Percentiles rank a stretch among this genome's conserved stretches.
phyloP scores from a whole-genome alignment of 2,888 invertebrate genomes.

The Leucania comma region DNA sequence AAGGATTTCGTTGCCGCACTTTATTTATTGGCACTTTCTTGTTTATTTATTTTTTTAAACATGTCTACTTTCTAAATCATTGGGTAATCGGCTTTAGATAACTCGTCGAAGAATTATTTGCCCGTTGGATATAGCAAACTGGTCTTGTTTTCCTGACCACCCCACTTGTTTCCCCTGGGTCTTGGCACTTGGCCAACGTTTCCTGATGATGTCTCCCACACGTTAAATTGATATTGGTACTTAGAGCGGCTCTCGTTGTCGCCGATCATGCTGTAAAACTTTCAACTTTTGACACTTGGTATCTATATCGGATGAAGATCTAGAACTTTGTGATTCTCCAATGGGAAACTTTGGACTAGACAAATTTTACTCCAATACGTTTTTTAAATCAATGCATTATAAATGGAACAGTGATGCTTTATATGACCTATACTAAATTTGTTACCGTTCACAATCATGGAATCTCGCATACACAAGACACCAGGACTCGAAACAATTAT shows the following conservation, averaged over 20 bases:
- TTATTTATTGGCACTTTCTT: constrained; percentile 42
- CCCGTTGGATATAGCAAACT: constrained; percentile 68
- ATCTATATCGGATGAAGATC: constrained; percentile 43
- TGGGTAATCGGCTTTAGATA: constrained; percentile 63
- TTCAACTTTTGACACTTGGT: constrained; percentile 65
- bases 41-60: constrained; percentile 28
- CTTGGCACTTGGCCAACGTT: constrained; percentile 77
- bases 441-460: no score
- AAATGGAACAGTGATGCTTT: not conserved
- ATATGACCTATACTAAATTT: no score
- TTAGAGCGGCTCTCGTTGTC: constrained; percentile 76
- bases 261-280: constrained; percentile 74
- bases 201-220: constrained; percentile 81
- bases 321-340: constrained; percentile 22
- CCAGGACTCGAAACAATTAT: no score
- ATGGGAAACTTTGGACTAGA: constrained; percentile 14
- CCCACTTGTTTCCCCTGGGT: constrained; percentile 74
- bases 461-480: no score
- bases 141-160: constrained; percentile 73
- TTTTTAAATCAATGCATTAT: constrained; percentile 6
- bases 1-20: constrained; percentile 35
- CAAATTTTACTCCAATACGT: constrained; percentile 23
- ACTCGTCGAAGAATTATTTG: constrained; percentile 65
- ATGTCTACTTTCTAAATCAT: constrained; percentile 40
- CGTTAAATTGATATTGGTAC: constrained; percentile 86